Evolutionary conservation across 2,113 vertebrate genomes (phyloP), one percentile per base, ranked within the genome.

Genomic region (Sebastes fasciatus): DNA sequence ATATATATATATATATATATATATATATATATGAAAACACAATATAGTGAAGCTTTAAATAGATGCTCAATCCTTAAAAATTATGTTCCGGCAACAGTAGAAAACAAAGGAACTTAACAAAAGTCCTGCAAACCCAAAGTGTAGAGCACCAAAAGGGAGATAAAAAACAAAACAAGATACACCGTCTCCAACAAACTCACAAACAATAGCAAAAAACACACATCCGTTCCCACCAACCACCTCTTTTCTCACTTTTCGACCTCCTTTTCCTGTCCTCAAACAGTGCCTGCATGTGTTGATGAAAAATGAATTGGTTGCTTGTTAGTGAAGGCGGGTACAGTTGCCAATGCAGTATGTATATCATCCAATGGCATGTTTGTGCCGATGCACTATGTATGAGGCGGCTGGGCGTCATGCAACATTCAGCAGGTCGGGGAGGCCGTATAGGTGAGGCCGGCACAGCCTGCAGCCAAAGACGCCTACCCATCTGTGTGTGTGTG

Each of bases 301-400:
- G 95, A 96, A 97, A 97, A 96, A 96, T 95, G 94, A 94, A 96
- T 95, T 86, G 87, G 91, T 86, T 87, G 58, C 61, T 84, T 82
- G 93, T 94, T 94, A 96, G 96, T 84, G 89, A 92, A 92, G 94
- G 94, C 89, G 87, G 93, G 93, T 89, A 91, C 89, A 93, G 95
- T 94, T 94, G 96, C 91, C 93, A 94, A 87, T 93, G 95, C 92
- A 94, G 80, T 77, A 79, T 89, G 88, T 84, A 78, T 88, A 88
- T 88, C 62, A 87, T 81, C 83, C 49, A 73, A 83, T 91, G 95
- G 91, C 94, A 96, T 93, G 94, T 95, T 96, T 95, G 92, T 83
- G 95, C 91, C 93, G 72, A 92, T 96, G 95, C 96, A 97, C 93
- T 93, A 96, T 96, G 96, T 71, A 96, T 93, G 94, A 94, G 93